phyloP scores from a whole-genome alignment of 2,888 invertebrate genomes.

The Xestia sexstrigata region DNA sequence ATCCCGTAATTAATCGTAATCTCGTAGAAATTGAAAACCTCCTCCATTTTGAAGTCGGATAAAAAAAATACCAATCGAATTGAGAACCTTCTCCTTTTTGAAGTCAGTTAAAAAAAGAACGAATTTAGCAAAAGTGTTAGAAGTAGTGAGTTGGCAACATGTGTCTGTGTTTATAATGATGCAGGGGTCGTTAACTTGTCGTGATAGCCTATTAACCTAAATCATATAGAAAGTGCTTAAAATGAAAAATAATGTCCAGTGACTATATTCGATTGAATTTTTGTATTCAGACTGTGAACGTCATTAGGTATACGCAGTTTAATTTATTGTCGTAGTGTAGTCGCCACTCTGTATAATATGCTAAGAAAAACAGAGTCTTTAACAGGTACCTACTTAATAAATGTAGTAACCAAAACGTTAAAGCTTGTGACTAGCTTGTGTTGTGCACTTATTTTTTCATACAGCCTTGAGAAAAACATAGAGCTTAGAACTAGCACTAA shows the following conservation, averaged over 20 bases:
- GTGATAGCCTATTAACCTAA: neutral
- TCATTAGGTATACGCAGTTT: neutral
- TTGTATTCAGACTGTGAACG: neutral
- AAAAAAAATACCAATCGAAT: too few relatives aligned
- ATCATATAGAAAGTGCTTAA: neutral
- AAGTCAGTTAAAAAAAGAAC: too few relatives aligned
- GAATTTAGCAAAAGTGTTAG: too few relatives aligned
- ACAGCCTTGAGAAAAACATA: slow-evolving; percentile 26
- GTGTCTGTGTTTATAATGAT: too few relatives aligned
- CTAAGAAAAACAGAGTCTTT: neutral
- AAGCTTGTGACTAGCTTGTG: neutral
- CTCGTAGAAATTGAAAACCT: too few relatives aligned
- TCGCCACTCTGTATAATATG: neutral
- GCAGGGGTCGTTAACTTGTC: neutral
- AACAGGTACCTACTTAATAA: neutral
- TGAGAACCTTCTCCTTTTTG: too few relatives aligned
- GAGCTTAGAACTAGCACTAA: slow-evolving; percentile 38
- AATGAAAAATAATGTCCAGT: neutral
- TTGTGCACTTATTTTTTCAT: slow-evolving; percentile 2
- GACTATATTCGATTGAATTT: neutral
- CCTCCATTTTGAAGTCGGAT: too few relatives aligned
- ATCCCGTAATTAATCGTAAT: too few relatives aligned
- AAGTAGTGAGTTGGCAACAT: neutral
- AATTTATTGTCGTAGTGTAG: neutral
- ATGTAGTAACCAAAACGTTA: neutral